Base-by-base conservation (phyloP, 1,140 invertebrate genomes). In the Microplitis demolitor region DNA sequence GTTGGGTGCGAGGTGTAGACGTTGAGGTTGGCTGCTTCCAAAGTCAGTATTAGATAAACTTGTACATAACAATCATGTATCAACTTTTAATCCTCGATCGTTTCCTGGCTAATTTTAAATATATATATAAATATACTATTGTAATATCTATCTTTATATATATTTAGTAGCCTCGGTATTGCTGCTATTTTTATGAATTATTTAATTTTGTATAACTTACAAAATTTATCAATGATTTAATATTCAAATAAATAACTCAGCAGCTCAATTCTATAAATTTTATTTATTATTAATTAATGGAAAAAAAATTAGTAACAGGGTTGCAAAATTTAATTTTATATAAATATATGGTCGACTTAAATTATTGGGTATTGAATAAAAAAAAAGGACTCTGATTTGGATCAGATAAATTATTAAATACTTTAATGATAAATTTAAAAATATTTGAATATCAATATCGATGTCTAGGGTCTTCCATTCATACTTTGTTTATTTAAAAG, bases 1-100 rank as follows among this genome's bases (percentile, higher is more conserved):
- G n/a, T n/a, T n/a, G n/a, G n/a, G n/a, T n/a, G n/a, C n/a, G n/a
- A n/a, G n/a, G n/a, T n/a, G n/a, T 34, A 74, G 64, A 74, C 24
- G 80, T 84, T 85, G 84, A 45, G 83, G 82, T 84, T 83, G 83
- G 84, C 79, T 83, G 74, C 79, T 84, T 85, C 79, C 79, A 82
- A 77, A 83, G 76, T 80, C 81, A 85, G 82, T 85, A 85, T 85
- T 85, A 85, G 69, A 71, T 3, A 45, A 39, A 45, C 39, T 45
- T 45, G 39, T 45, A 45, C 39, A 45, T 9, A 45, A 45, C 39
- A 45, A 4, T 75, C 76, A 73, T 72, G 77, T 67, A 78, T 71
- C 34, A 35, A 68, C 45, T 24, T 24, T 24, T 24, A 45, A 45
- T 11, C 11, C 6, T 45, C 39, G 39, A 45, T 45, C 39, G 39